Evolutionary conservation across 2,888 invertebrate genomes (phyloP).

Genomic region (Apoderus coryli): DNA sequence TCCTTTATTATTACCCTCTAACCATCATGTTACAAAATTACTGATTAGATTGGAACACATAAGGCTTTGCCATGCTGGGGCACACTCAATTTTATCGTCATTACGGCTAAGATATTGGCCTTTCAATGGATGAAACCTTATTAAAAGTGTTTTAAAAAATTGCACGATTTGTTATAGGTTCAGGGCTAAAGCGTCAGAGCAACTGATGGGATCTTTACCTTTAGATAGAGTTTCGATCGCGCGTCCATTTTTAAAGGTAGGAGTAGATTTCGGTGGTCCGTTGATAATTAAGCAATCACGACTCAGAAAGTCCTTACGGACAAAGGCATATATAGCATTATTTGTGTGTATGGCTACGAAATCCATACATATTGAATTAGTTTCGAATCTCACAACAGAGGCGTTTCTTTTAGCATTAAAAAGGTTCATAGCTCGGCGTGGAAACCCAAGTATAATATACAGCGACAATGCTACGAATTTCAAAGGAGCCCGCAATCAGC

Average conservation of each 20-base stretch:
- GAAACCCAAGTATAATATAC: constrained; percentile 8
- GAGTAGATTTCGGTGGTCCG: constrained; percentile 13
- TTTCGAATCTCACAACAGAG: constrained; percentile 9
- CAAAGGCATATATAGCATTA: constrained; percentile 12
- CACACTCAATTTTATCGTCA: constrained; percentile 13
- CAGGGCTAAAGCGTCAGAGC: constrained; percentile 6
- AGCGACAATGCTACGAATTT: constrained; percentile 15
- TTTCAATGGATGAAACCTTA: constrained; percentile 9
- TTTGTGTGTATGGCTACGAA: constrained; percentile 14
- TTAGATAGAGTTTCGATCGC: constrained; percentile 10
- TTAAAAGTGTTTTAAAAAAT: constrained; percentile 7
- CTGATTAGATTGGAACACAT: constrained; percentile 12
- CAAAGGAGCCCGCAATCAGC: constrained; percentile 12
- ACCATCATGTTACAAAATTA: constrained; percentile 12
- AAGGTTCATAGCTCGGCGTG: constrained; percentile 12
- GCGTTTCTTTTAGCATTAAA: constrained; percentile 10
- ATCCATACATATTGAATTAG: constrained; percentile 12
- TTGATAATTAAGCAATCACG: constrained; percentile 9
- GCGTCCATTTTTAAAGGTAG: constrained; percentile 9
- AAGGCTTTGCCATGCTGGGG: constrained; percentile 14
- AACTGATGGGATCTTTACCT: constrained; percentile 8
- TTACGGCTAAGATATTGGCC: constrained; percentile 18
- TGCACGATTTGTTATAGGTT: constrained; percentile 11
- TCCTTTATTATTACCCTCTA: constrained; percentile 14
- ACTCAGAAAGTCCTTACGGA: constrained; percentile 6